Evolutionary conservation across 2,113 vertebrate species (phyloP), one percentile per base, ranked within the genome.

Genomic region (Thomomys bottae): DNA sequence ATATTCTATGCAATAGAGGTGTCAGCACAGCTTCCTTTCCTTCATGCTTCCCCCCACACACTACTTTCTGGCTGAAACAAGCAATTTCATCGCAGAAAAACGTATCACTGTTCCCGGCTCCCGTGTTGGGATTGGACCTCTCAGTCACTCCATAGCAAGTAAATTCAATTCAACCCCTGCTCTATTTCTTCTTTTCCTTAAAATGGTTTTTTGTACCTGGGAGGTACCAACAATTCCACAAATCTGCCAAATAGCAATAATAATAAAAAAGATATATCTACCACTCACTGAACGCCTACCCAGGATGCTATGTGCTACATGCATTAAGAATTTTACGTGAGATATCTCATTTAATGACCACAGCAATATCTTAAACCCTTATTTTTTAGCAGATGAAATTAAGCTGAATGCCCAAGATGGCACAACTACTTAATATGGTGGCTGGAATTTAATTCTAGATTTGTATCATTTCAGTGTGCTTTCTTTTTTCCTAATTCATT

Each of bases 191-290:
- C 83, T 57, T 81, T 73, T 72, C 68, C 42, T 84, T 57, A n/a
- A 93, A 94, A 88, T 81, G 20, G 38, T 68, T 91, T 87, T 92
- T 92, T 91, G 49, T 89, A 54, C 84, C 81, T 90, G 75, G 24
- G 18, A 87, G 42, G 40, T 87, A 36, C 21, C 88, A 87, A 24
- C 18, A 75, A 54, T 76, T 87, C 49, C 49, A 94, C 20, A 91
- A 30, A 61, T 49, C n/a, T 81, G 28, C 40, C 85, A 90, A 83
- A 45, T 49, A 64, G 45, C 38, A 90, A 36, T 76, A 72, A 81
- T 84, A 66, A 89, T 57, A 26, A 26, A 36, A 90, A 54, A 87
- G 59, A 34, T 72, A 77, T 15, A 10, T 30, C 76, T 15, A 76
- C 30, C 23, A 42, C 30, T 72, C 72, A 86, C 21, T 80, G 71